Evolutionary conservation across 2,888 invertebrate genomes (phyloP), one percentile per base, ranked within the genome.

Genomic region (Eilema griseolum): DNA sequence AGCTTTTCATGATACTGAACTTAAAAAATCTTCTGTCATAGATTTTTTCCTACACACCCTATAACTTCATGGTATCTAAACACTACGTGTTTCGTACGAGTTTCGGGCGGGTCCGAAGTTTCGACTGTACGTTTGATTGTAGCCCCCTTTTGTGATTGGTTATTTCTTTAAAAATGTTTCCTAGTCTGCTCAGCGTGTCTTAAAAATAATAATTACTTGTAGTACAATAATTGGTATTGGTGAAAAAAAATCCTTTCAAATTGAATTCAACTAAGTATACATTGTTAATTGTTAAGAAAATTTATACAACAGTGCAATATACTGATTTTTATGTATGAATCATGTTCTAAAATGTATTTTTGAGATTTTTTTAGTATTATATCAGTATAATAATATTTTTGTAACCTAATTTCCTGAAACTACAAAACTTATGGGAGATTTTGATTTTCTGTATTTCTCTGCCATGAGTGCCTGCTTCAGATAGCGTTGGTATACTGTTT

Each of bases 381-480:
- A 72, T 60, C 83, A 79, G 82, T 80, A 85, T 84, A 72, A 71
- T 67, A 77, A 63, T 70, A 70, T 75, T 72, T 72, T 70, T 61
- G 23, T 73, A 72, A 70, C 65, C 75, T 37, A 69, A 62, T 69
- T 66, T 61, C 60, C n/a, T 73, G 56, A 31, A 56, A 69, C 62
- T 28, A 56, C 70, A 26, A 62, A 62, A 73, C 76, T 79, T 81
- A 73, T 78, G 75, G 73, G 71, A 73, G 67, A 76, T 76, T 69
- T 78, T 66, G 60, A 37, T 74, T 67, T 73, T 63, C n/a, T 76
- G 80, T 78, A 75, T 79, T 76, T 78, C 80, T 88, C 85, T 85
- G 86, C 92, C 90, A 83, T 75, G 85, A 89, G 93, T 93, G 94
- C 94, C 94, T 94, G 90, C 88, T 89, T 88, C 82, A 75, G 78